phyloP scores from a whole-genome alignment of 1,140 invertebrate genomes.

The Nylanderia fulva region DNA sequence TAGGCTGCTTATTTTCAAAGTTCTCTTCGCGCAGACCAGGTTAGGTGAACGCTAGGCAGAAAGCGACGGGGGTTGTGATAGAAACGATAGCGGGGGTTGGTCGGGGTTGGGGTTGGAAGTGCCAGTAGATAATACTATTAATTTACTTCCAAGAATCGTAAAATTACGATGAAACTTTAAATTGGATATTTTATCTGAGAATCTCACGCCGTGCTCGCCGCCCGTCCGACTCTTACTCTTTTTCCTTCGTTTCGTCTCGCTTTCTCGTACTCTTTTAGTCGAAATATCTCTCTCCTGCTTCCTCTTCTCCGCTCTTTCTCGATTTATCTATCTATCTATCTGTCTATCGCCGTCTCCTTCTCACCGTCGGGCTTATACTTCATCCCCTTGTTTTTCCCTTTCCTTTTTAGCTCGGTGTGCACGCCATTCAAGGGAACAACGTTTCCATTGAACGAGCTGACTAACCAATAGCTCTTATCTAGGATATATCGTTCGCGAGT shows the following conservation, averaged over 20 bases:
- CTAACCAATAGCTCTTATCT: constrained; percentile 72
- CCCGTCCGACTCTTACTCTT: constrained; percentile 33
- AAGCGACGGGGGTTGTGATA: constrained; percentile 24
- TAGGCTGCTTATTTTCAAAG: constrained; percentile 81
- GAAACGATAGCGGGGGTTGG: background rate
- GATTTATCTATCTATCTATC: constrained; percentile 62
- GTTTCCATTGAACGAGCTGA: constrained; percentile 72
- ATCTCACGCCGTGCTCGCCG: constrained; percentile 73
- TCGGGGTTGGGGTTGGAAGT: constrained; percentile 49
- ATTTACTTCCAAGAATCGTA: constrained; percentile 84
- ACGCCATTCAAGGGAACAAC: constrained; percentile 72
- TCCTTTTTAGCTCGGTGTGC: constrained; percentile 34
- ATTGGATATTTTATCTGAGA: constrained; percentile 84
- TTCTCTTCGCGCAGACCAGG: constrained; percentile 64
- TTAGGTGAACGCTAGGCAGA: constrained; percentile 17
- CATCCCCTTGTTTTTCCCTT: constrained; percentile 35
- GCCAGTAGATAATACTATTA: constrained; percentile 82
- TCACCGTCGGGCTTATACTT: constrained; percentile 45
- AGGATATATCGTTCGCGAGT: constrained; percentile 65
- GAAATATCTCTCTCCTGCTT: background rate
- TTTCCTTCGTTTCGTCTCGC: constrained; percentile 22
- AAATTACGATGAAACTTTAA: constrained; percentile 85
- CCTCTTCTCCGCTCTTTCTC: constrained; percentile 14
- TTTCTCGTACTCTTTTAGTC: constrained; percentile 13
- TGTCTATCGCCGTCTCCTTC: constrained; percentile 40